phyloP scores from a whole-genome alignment of 2,888 invertebrate genomes.

The Hololepta plana region DNA sequence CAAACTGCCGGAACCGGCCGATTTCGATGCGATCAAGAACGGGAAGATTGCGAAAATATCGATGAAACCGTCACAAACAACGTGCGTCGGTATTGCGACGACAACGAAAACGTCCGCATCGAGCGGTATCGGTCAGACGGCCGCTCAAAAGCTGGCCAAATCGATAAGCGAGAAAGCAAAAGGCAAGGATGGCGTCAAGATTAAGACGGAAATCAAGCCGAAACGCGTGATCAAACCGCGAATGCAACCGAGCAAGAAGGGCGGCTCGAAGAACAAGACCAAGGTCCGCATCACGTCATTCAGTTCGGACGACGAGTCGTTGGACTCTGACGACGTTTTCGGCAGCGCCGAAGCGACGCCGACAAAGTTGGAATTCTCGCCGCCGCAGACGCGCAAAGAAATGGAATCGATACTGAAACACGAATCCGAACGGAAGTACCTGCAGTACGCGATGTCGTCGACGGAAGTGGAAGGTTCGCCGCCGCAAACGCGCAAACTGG shows the following conservation, averaged over 20 bases:
- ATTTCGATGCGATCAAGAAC: slow-evolving; percentile 28
- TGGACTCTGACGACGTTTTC: slow-evolving; percentile 61
- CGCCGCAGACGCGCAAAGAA: slow-evolving; percentile 57
- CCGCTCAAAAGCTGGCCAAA: too few species aligned
- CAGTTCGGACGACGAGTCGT: slow-evolving; percentile 57
- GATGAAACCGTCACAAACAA: slow-evolving; percentile 27
- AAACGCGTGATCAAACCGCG: slow-evolving; percentile 44
- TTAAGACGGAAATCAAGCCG: slow-evolving; percentile 42
- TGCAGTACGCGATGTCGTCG: slow-evolving; percentile 44
- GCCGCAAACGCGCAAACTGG: slow-evolving; percentile 51
- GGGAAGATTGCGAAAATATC: too few species aligned
- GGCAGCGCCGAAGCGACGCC: slow-evolving; percentile 60
- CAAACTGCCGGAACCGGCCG: slow-evolving; percentile 13
- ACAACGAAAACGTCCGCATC: too few species aligned
- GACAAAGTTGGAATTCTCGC: slow-evolving; percentile 51
- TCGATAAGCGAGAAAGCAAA: slow-evolving; percentile 15
- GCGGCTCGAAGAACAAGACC: slow-evolving; percentile 41
- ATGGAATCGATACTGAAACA: slow-evolving; percentile 54
- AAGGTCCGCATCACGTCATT: slow-evolving; percentile 60
- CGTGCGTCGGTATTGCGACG: too few species aligned
- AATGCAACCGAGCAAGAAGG: slow-evolving; percentile 38
- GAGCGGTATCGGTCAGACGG: too few species aligned
- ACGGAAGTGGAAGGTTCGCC: slow-evolving; percentile 64
- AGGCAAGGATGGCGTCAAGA: slow-evolving; percentile 26
- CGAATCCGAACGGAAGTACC: slow-evolving; percentile 49